These are phyloP conservation scores for Papilio machaon DNA, from an alignment of 1,140 invertebrate species.

Conservation along the genomic window DNA sequence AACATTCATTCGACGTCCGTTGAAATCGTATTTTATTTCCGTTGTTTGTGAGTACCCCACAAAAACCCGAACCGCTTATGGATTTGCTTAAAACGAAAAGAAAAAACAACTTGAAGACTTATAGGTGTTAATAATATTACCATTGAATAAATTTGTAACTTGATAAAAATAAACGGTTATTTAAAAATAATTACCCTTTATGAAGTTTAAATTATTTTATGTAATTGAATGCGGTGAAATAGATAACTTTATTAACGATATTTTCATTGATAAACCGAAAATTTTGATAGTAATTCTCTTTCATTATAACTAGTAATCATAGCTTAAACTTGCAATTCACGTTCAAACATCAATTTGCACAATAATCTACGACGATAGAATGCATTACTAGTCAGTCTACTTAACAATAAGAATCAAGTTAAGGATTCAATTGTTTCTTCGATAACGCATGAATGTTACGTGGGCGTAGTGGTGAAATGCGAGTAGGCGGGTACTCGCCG, in stretches of 20 bases:
- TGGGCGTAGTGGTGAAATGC: constrained; percentile 56
- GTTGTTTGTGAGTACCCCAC: constrained; percentile 45
- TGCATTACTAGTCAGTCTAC: not conserved
- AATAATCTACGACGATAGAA: not conserved
- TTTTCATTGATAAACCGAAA: not conserved
- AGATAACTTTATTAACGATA: not conserved
- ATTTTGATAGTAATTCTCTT: too few species aligned
- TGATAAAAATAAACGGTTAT: not conserved
- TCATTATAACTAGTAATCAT: too few species aligned
- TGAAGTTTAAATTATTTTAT: not conserved
- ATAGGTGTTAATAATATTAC: constrained; percentile 34
- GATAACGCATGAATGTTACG: constrained; percentile 12
- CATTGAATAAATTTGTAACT: constrained; percentile 2
- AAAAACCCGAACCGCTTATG: constrained; percentile 47
- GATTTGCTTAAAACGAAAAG: constrained; percentile 48
- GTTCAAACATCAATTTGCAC: too few species aligned
- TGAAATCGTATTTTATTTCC: constrained; percentile 50
- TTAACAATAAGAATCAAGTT: not conserved
- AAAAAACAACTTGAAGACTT: constrained; percentile 33
- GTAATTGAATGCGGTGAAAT: not conserved
- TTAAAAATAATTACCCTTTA: not conserved
- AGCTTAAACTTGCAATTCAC: too few species aligned
- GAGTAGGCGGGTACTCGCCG: constrained; percentile 51
- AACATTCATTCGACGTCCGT: constrained; percentile 51
- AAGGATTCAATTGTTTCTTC: not conserved